Evolutionary conservation across 1,140 invertebrate species (phyloP).

Genomic region (Nymphalis io): DNA sequence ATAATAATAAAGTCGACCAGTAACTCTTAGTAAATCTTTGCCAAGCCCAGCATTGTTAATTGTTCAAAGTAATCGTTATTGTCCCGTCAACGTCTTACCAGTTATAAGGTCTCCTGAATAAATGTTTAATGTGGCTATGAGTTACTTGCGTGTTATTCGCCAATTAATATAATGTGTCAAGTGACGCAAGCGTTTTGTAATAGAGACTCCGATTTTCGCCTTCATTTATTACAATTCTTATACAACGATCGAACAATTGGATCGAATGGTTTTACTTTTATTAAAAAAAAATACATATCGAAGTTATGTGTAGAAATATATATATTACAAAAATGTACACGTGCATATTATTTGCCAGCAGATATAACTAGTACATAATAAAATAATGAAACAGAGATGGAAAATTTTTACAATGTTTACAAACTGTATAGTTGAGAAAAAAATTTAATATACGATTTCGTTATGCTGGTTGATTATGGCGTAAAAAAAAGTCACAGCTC

Average conservation of each 20-base stretch:
- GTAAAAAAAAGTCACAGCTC: constrained; percentile 39
- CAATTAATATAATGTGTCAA: constrained; percentile 24
- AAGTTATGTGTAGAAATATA: too few species aligned
- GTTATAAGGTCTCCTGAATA: neutral
- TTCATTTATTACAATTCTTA: neutral
- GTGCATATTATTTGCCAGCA: neutral
- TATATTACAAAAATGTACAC: too few species aligned
- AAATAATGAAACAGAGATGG: neutral
- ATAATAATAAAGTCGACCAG: neutral
- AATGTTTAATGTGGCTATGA: constrained; percentile 1
- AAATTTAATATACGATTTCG: constrained; percentile 11
- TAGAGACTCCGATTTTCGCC: neutral
- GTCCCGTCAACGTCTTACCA: neutral
- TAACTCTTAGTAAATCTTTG: neutral
- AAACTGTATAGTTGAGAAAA: neutral
- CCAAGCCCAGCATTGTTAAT: neutral
- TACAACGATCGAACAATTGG: neutral
- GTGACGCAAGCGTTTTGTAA: constrained; percentile 22
- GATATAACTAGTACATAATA: too few species aligned
- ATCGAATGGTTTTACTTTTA: neutral
- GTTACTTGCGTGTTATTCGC: constrained; percentile 25
- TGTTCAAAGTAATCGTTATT: neutral
- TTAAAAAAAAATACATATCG: neutral
- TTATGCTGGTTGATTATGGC: constrained; percentile 26
- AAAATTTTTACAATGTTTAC: neutral